Percentiles rank a stretch among this genome's conserved stretches.
Conservation (phyloP, 2,888 invertebrate species). For the Epicampocera succincta region DNA sequence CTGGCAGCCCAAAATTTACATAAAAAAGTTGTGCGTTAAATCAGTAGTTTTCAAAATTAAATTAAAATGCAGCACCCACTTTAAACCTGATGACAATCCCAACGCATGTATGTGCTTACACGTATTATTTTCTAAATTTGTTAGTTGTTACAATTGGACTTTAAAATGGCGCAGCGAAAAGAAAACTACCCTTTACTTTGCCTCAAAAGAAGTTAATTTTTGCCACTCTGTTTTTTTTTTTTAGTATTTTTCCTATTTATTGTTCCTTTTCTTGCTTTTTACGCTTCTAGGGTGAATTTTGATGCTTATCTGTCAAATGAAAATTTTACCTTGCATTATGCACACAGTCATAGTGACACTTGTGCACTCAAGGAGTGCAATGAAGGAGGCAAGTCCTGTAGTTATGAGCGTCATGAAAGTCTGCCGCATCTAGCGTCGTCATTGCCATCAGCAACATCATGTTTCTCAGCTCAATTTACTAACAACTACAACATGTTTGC, state of each 20-base stretch:
- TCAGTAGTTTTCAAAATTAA: too few species aligned
- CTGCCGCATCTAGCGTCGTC: slow-evolving; percentile 6
- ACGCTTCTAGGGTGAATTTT: slow-evolving; percentile 57
- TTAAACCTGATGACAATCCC: too few species aligned
- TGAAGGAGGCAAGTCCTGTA: slow-evolving; percentile 50
- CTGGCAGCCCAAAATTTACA: too few species aligned
- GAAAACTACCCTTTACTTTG: too few species aligned
- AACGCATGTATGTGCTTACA: too few species aligned
- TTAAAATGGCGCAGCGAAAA: too few species aligned
- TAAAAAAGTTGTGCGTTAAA: too few species aligned
- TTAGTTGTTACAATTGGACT: too few species aligned
- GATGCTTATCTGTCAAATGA: slow-evolving; percentile 66
- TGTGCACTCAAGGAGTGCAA: background rate
- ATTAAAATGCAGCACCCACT: too few species aligned
- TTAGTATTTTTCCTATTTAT: background rate
- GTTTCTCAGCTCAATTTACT: slow-evolving; percentile 37
- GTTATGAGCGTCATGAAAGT: slow-evolving; percentile 16
- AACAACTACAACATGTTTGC: slow-evolving; percentile 57
- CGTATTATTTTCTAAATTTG: too few species aligned
- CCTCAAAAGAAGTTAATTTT: too few species aligned
- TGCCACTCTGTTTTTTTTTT: background rate
- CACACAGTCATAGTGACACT: slow-evolving; percentile 46
- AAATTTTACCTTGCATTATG: slow-evolving; percentile 53
- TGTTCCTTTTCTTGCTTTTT: background rate
- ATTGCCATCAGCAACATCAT: slow-evolving; percentile 25